Evolutionary conservation across 2,113 vertebrate species (phyloP).

Genomic region (Carettochelys insculpta): DNA sequence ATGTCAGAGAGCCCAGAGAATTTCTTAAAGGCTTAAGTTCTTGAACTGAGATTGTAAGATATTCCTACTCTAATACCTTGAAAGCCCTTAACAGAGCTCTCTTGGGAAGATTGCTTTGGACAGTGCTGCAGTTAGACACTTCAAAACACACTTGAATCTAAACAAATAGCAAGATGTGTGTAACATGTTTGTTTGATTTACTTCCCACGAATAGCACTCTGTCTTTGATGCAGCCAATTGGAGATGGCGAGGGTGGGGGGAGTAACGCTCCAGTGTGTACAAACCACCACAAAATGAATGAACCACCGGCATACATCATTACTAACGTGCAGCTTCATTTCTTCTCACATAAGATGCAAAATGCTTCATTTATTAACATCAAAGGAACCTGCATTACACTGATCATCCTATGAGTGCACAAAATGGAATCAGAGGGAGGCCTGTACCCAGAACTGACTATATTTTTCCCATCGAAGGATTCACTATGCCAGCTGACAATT

Average conservation of each 20-base stretch:
- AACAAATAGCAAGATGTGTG: background rate
- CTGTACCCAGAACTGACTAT: background rate
- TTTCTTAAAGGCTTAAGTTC: slow-evolving; percentile 65
- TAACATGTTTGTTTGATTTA: background rate
- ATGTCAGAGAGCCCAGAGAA: slow-evolving; percentile 42
- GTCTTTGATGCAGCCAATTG: slow-evolving; percentile 4
- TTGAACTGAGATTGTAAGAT: slow-evolving; percentile 51
- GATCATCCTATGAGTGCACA: background rate
- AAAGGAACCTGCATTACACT: background rate
- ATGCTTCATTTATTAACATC: background rate
- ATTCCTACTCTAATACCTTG: slow-evolving; percentile 51
- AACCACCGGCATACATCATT: background rate
- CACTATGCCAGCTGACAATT: slow-evolving; percentile 28
- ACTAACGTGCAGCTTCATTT: background rate
- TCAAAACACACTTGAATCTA: background rate
- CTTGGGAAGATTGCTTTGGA: background rate
- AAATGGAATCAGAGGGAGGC: slow-evolving; percentile 13
- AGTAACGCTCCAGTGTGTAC: background rate
- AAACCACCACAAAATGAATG: background rate
- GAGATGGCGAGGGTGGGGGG: background rate
- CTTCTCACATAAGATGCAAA: background rate
- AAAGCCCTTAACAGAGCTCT: slow-evolving; percentile 56
- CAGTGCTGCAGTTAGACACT: background rate
- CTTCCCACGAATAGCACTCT: background rate
- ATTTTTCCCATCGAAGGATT: slow-evolving; percentile 15